Evolutionary conservation across 2,113 vertebrate genomes (phyloP).

Genomic region (Lamprotornis superbus): DNA sequence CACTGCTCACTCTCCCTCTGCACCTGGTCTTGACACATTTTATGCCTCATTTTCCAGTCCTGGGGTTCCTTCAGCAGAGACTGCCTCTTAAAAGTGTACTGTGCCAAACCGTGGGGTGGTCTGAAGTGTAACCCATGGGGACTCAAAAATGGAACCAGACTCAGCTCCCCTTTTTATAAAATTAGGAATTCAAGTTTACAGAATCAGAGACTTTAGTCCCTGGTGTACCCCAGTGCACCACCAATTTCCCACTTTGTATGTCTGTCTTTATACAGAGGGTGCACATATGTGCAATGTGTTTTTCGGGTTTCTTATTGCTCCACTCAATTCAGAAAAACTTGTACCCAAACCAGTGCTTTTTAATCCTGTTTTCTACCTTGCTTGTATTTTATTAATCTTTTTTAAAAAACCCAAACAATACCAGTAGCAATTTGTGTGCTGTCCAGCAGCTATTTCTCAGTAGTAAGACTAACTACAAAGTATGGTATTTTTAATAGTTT

Average conservation of each 20-base stretch:
- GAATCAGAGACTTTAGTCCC: slow-evolving; percentile 3
- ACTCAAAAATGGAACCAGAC: neutral
- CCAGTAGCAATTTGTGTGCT: slow-evolving; percentile 43
- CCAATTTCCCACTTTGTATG: slow-evolving; percentile 43
- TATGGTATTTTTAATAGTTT: slow-evolving; percentile 62
- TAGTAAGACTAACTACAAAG: slow-evolving; percentile 25
- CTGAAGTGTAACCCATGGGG: neutral
- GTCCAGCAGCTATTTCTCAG: slow-evolving; percentile 51
- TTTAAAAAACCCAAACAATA: neutral
- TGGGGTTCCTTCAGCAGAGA: slow-evolving; percentile 37
- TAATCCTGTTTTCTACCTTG: slow-evolving; percentile 64
- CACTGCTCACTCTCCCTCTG: neutral
- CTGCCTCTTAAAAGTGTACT: slow-evolving; percentile 33
- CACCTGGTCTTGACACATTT: neutral
- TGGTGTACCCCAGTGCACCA: neutral
- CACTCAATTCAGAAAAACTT: slow-evolving; percentile 22
- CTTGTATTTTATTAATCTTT: slow-evolving; percentile 66
- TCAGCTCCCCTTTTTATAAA: slow-evolving; percentile 41
- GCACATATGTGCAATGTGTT: slow-evolving; percentile 17
- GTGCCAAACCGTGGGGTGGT: slow-evolving; percentile 42
- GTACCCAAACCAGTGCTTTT: slow-evolving; percentile 47
- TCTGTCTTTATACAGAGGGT: slow-evolving; percentile 52
- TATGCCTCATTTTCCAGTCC: slow-evolving; percentile 12
- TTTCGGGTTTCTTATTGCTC: slow-evolving; percentile 48
- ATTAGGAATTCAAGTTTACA: slow-evolving; percentile 50